Base-by-base conservation (phyloP, 2,113 vertebrate species). In the Strix aluco region DNA sequence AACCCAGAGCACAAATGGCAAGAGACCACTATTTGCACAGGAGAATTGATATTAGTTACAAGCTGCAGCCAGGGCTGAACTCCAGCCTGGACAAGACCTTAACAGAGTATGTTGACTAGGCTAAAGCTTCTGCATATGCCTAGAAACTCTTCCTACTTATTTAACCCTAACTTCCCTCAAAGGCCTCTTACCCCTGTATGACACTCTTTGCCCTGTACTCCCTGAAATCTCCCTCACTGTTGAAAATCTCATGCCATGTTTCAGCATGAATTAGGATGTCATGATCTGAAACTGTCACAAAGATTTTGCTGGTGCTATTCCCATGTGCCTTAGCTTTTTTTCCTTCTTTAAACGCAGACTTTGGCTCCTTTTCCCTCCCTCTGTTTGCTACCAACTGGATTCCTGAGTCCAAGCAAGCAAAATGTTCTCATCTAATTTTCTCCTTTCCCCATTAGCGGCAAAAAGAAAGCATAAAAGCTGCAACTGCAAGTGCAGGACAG, bases 261-360 rank as follows among this genome's bases (percentile, higher is more conserved):
- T 80, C 36, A 34, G 17, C 2, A 1, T 61, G 29, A 72, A 52
- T 79, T 72, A 51, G 26, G 26, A 72, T 1, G 1, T 42, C 0
- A 0, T 27, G 7, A 30, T 49, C 34, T 70, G 66, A 72, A 81
- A 61, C 27, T 21, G 67, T 21, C 16, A 55, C 13, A 77, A 55
- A 74, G 17, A 23, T 72, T 71, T 86, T 89, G 6, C 29, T 75
- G 19, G 20, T 81, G n/a, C 10, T 73, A 10, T 54, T 92, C 66
- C 59, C 20, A 38, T 7, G 42, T 62, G 26, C 36, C 15, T 61
- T 34, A 42, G 29, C 18, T 75, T 51, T 72, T 46, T 62, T 1
- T 1, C 29, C 10, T 21, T 66, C 16, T 74, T 71, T 80, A 54
- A 71, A 57, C 27, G 29, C 2, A 44, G 36, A 25, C 12, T 47